Base-by-base conservation (phyloP, 2,888 invertebrate species). In the Listrodromus nycthemerus region DNA sequence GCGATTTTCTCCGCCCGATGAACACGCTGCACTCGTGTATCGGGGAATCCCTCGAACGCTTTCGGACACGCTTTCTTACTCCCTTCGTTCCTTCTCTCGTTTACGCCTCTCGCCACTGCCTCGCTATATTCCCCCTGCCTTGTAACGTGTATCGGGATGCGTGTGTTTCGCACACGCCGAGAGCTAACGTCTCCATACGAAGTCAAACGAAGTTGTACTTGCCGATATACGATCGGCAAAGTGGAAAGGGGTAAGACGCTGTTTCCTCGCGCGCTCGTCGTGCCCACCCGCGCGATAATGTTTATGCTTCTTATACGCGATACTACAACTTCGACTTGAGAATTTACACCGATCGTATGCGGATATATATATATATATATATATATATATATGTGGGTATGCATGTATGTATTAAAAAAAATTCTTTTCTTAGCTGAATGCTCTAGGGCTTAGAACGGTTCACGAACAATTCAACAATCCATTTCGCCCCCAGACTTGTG, bases 241-340 rank as follows among this genome's bases (percentile, higher is more conserved):
- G 73, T 66, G 69, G 70, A 75, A 76, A 69, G 80, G 52, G 76
- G 66, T 71, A 70, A 55, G 73, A 37, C 50, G 70, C 73, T 81
- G 81, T 78, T 84, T 75, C 74, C 73, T 69, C 67, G 69, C 74
- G 55, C 74, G 70, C 52, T 78, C 58, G 48, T 89, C 87, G 86
- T 90, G 92, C 90, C 92, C 92, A 92, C 92, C 92, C 92, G 92
- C 91, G 89, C 91, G 90, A 90, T 89, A 85, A 85, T 87, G 83
- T 87, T 85, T 87, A 87, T 89, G 88, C 87, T 89, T 86, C 88
- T 89, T 88, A 86, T 74, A 84, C 70, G 65, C 78, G 78, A 84
- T 78, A 80, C 33, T 13, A 45, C 58, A 69, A 80, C 41, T 76
- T 71, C 66, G 45, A 66, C 58, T 48, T 8, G 30, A 50, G 63